A percentile compares a stretch with the other conserved stretches of the same genome.
Evolutionary conservation across 2,113 vertebrate genomes (phyloP).

Genomic region (Myotis lucifugus): DNA sequence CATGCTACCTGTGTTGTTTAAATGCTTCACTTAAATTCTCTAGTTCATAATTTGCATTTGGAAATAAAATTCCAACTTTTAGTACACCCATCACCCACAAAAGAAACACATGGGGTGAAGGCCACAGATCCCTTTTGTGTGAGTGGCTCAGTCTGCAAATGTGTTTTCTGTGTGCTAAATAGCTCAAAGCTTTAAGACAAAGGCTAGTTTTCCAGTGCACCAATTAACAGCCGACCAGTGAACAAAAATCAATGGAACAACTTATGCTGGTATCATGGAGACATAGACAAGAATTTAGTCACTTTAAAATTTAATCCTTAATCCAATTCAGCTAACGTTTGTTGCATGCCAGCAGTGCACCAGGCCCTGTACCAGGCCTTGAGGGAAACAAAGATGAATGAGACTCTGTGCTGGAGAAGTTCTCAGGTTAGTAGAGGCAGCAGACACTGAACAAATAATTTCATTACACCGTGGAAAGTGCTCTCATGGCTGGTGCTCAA

Average conservation of each 20-base stretch:
- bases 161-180: conserved; percentile 50
- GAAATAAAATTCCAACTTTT: conserved; percentile 29
- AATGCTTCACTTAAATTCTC: not conserved
- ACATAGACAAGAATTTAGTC: conserved; percentile 59
- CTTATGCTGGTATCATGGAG: conserved; percentile 58
- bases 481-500: not conserved
- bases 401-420: not conserved
- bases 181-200: conserved; percentile 53
- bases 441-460: not conserved
- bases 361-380: not conserved
- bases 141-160: conserved; percentile 25
- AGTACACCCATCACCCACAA: not conserved
- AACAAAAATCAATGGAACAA: conserved; percentile 52
- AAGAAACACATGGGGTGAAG: conserved; percentile 40
- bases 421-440: not conserved
- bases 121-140: conserved; percentile 44
- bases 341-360: not conserved
- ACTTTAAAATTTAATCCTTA: conserved; percentile 62
- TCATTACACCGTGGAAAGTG: rapidly evolving
- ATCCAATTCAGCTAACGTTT: not conserved
- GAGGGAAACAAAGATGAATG: not conserved
- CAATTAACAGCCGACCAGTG: conserved; percentile 15
- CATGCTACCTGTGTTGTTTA: not conserved
- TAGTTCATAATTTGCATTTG: not conserved
- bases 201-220: conserved; percentile 10